Base-by-base conservation (phyloP, 1,140 invertebrate species). In the Diorhabda carinulata region DNA sequence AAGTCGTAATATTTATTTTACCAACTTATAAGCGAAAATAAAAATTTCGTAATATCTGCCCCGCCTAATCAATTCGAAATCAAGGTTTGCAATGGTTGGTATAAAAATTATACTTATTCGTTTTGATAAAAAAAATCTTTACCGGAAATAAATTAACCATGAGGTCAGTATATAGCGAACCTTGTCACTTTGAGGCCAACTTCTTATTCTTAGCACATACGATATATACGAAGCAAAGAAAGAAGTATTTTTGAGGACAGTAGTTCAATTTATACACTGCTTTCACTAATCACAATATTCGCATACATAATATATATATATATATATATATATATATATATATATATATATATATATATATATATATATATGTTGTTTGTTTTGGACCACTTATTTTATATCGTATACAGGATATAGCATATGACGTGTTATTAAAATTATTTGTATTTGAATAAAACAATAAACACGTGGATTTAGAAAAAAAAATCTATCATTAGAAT, bases 171-270 rank as follows among this genome's bases (percentile, higher is more conserved):
- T 60, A 60, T 10, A 60, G 41, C 41, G 58, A 60, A 10, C 61
- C 61, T 63, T 63, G 61, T 63, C 61, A 63, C 42, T 47, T 63
- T 63, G 61, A 63, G 61, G 61, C 43, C 61, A 45, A 43, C 61
- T 47, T 63, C 42, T 63, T 60, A 42, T 42, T 63, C 44, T 10
- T 63, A 9, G 42, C 61, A 60, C 6, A 10, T 60, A 42, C 42
- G 59, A 60, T 60, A 40, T 10, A 42, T 60, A 60, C 58, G 58
- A 25, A 25, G n/a, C 58, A 9, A 60, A 2, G n/a, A 60, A 60
- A 60, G 58, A 60, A 60, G 25, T 60, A 7, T 60, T 60, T 60
- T 60, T 42, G 47, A 10, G 41, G 58, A 60, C 58, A 60, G 8
- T n/a, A 60, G 58, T 60, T 60, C 25, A 42, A 7, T 42, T 60